Percentiles rank a stretch among this genome's conserved stretches.
These are phyloP conservation scores for Decapterus maruadsi DNA, from an alignment of 2,797 vertebrate genomes.

Conservation along the genomic window DNA sequence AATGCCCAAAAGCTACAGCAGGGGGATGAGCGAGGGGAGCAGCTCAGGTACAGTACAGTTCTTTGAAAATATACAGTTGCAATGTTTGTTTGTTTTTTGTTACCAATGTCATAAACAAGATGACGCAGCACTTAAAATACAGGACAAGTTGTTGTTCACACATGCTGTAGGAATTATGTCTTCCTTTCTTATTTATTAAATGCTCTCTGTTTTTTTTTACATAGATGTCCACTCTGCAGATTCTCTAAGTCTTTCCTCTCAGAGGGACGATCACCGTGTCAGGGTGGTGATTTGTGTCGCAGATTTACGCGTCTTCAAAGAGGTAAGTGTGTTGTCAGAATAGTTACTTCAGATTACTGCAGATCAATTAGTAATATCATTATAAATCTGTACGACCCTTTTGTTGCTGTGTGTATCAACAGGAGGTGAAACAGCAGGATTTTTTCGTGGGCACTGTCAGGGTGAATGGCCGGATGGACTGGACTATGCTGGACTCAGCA, in stretches of 20 bases:
- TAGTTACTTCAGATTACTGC: neutral
- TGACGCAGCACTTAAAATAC: neutral
- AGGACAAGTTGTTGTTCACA: neutral
- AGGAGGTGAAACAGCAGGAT: slow-evolving; percentile 97
- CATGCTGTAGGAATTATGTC: neutral
- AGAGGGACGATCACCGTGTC: slow-evolving; percentile 91
- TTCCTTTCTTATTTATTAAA: neutral
- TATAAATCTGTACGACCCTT: neutral
- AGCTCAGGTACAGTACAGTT: slow-evolving; percentile 89
- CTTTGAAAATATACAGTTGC: neutral
- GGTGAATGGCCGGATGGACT: slow-evolving; percentile 94
- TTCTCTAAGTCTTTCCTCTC: slow-evolving; percentile 85
- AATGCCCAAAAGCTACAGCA: slow-evolving; percentile 90
- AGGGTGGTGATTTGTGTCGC: slow-evolving; percentile 92
- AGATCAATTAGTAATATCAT: neutral
- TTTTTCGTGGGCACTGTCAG: slow-evolving; percentile 94
- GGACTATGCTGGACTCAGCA: slow-evolving; percentile 94
- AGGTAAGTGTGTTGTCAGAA: slow-evolving; percentile 82
- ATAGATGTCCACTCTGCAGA: slow-evolving; percentile 90
- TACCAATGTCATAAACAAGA: neutral
- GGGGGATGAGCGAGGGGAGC: slow-evolving; percentile 83
- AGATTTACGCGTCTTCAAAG: slow-evolving; percentile 94
- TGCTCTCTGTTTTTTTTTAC: neutral
- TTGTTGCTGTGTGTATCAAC: slow-evolving; percentile 22
- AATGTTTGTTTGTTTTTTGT: neutral